Evolutionary conservation across 35 echinoderm and acorn worm species (phyloP).

Genomic region (Ophioderma brevispina): DNA sequence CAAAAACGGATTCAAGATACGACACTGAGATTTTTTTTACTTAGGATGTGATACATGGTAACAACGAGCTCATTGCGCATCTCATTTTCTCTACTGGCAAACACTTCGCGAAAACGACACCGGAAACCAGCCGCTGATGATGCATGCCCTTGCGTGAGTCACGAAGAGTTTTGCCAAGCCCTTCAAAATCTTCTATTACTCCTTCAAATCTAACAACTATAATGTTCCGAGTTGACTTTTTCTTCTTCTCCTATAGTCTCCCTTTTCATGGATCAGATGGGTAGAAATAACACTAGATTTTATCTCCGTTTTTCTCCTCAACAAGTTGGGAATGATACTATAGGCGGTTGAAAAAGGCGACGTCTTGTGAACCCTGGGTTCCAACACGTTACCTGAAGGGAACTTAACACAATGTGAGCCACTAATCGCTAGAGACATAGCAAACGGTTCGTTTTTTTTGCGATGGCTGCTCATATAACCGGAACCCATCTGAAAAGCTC

Average conservation of each 20-base stretch:
- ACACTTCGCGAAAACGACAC: slow-evolving; percentile 7
- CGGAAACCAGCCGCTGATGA: background rate
- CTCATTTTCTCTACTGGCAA: background rate
- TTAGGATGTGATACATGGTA: slow-evolving; percentile 6
- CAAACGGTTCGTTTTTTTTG: too few relatives aligned
- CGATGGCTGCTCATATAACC: too few relatives aligned
- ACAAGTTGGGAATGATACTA: slow-evolving; percentile 6
- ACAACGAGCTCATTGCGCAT: background rate
- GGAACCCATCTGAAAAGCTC: too few relatives aligned
- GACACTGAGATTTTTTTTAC: slow-evolving; percentile 1
- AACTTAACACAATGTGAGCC: background rate
- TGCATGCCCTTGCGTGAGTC: slow-evolving; percentile 1
- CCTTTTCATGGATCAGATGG: slow-evolving; percentile 1
- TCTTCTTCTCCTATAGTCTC: background rate
- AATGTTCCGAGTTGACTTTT: background rate
- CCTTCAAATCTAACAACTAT: background rate
- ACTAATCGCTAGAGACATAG: too few relatives aligned
- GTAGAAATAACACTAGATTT: background rate
- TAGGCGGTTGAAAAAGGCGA: background rate
- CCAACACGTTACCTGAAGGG: background rate
- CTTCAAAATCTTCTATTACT: background rate
- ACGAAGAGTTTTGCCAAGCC: background rate
- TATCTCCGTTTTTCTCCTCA: slow-evolving; percentile 1
- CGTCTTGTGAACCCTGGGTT: background rate
- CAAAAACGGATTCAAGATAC: background rate